These are phyloP conservation scores for Cyclopterus lumpus DNA, from an alignment of 2,797 vertebrate species.

Conservation along the genomic window DNA sequence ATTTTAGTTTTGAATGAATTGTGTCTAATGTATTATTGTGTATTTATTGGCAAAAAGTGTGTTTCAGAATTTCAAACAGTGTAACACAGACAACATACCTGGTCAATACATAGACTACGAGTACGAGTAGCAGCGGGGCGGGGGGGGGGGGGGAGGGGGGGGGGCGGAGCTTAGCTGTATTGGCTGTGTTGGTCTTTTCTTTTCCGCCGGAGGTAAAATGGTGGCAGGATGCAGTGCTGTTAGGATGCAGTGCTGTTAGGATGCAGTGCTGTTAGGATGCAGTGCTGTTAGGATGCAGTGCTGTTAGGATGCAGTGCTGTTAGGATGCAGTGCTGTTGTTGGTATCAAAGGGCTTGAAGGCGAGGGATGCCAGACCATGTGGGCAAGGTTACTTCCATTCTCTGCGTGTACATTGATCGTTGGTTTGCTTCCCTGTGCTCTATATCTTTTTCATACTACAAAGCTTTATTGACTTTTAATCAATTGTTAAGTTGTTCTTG, in stretches of 20 bases:
- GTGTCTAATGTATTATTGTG: neutral
- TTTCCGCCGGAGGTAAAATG: neutral
- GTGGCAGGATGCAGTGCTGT: neutral
- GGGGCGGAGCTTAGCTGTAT: neutral
- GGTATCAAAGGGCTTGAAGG: neutral
- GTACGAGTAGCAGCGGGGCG: neutral
- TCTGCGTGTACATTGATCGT: neutral
- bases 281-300: too few species aligned
- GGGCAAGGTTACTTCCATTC: too few species aligned
- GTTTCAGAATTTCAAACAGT: too few species aligned
- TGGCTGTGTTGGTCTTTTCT: neutral
- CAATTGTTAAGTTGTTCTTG: neutral
- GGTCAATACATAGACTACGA: too few species aligned
- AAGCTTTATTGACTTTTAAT: neutral
- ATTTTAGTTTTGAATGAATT: too few species aligned
- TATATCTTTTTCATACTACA: neutral
- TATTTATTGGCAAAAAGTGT: neutral
- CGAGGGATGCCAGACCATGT: neutral
- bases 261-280: too few species aligned
- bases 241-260: too few species aligned
- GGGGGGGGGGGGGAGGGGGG: too few species aligned
- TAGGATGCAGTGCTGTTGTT: too few species aligned
- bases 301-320: too few species aligned
- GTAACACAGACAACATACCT: too few species aligned
- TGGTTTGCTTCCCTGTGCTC: neutral